phyloP scores from a whole-genome alignment of 2,113 vertebrate genomes.

The Leuciscus idus region DNA sequence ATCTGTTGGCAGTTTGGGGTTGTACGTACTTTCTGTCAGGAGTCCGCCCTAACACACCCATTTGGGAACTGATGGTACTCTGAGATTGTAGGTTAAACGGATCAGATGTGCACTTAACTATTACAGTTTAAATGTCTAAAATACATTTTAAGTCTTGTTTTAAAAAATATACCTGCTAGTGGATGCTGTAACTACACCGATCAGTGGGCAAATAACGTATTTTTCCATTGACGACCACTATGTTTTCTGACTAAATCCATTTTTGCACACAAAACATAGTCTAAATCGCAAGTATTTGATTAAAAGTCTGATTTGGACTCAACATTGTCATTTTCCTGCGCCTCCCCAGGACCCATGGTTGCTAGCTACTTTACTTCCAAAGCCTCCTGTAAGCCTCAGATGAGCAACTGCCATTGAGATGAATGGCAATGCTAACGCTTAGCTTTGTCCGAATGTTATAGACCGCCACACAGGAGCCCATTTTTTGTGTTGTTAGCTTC shows the following conservation, averaged over 20 bases:
- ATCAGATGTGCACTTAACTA: not conserved
- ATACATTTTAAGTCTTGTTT: not conserved
- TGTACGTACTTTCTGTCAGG: constrained; percentile 17
- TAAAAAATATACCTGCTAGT: not conserved
- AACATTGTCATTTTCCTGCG: not conserved
- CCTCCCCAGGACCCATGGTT: not conserved
- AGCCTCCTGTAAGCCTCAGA: not conserved
- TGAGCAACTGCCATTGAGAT: not conserved
- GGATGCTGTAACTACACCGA: not conserved
- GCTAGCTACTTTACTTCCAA: not conserved
- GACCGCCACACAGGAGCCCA: not conserved
- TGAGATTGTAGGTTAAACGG: not conserved
- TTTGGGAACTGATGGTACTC: not conserved
- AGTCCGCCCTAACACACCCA: not conserved
- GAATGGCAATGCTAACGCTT: not conserved
- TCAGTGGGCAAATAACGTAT: not conserved
- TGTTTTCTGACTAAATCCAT: not conserved
- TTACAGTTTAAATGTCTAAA: not conserved
- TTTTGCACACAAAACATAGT: not conserved
- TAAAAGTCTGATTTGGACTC: no score
- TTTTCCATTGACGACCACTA: not conserved
- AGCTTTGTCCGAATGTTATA: not conserved
- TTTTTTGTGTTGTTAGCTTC: not conserved
- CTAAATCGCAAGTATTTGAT: not conserved
- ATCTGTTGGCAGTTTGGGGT: constrained; percentile 25